These are phyloP conservation scores for Quadroppia sp. DNA, from an alignment of 2,888 invertebrate species.

Conservation along the genomic window DNA sequence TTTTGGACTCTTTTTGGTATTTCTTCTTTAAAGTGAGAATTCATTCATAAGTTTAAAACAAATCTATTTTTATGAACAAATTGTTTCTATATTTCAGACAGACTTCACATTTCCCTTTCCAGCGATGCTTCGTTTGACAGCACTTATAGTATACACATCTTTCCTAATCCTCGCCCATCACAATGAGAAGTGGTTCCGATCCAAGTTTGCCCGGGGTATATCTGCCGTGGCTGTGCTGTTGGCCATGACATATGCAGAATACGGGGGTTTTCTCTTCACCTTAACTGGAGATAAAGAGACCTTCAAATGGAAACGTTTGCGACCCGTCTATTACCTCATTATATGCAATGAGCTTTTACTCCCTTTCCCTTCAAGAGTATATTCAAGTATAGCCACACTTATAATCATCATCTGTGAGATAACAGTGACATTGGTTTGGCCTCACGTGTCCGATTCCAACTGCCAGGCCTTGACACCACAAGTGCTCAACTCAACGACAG, in stretches of 20 bases:
- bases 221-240: conserved; percentile 45
- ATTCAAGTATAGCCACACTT: conserved; percentile 66
- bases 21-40: conserved; percentile 39
- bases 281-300: background rate
- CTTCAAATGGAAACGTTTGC: conserved; percentile 38
- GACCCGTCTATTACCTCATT: conserved; percentile 57
- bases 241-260: conserved; percentile 43
- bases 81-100: background rate
- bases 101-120: background rate
- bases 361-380: conserved; percentile 68
- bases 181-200: conserved; percentile 46
- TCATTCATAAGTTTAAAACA: conserved; percentile 1
- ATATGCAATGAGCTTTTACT: conserved; percentile 78
- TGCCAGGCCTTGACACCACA: background rate
- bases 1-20: conserved; percentile 40
- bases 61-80: background rate
- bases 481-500: background rate
- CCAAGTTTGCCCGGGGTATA: conserved; percentile 42
- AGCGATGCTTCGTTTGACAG: conserved; percentile 39
- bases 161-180: conserved; percentile 41
- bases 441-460: background rate
- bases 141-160: conserved; percentile 40
- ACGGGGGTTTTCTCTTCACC: conserved; percentile 40
- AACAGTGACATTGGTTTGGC: conserved; percentile 53
- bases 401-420: conserved; percentile 67